Conservation (phyloP, 1,140 invertebrate genomes). For the Drosophila subpulchrella region DNA sequence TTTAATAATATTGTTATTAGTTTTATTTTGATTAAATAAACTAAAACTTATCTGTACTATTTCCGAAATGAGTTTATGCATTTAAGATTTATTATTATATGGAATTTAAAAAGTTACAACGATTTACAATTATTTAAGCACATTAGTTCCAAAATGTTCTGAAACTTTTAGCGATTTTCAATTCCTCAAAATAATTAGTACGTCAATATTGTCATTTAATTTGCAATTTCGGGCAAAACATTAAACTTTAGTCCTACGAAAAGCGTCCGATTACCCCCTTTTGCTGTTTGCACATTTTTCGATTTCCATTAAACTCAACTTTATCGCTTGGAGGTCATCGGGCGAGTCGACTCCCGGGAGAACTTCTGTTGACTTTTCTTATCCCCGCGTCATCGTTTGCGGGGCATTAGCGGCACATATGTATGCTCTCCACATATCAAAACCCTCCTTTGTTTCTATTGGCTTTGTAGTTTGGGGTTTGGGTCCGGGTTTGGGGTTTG, state of each 20-base stretch:
- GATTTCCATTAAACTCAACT: conserved; percentile 9
- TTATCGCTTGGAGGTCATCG: conserved; percentile 15
- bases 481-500: neutral
- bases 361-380: conserved; percentile 12
- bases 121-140: neutral
- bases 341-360: neutral
- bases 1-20: too few relatives aligned
- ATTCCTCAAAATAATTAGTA: neutral
- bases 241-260: too few relatives aligned
- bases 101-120: too few relatives aligned
- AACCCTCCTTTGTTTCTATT: conserved; percentile 1
- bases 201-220: neutral
- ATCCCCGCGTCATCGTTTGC: conserved; percentile 13
- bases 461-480: neutral
- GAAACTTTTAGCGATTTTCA: neutral
- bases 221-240: neutral
- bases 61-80: too few relatives aligned
- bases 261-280: neutral
- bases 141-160: too few relatives aligned
- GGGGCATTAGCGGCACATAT: conserved; percentile 40
- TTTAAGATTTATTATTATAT: too few relatives aligned
- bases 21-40: too few relatives aligned
- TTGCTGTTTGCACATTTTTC: neutral
- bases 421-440: conserved; percentile 14
- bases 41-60: too few relatives aligned